Evolutionary conservation across 2,888 invertebrate genomes (phyloP).

Genomic region (Pogonocherus hispidulus): DNA sequence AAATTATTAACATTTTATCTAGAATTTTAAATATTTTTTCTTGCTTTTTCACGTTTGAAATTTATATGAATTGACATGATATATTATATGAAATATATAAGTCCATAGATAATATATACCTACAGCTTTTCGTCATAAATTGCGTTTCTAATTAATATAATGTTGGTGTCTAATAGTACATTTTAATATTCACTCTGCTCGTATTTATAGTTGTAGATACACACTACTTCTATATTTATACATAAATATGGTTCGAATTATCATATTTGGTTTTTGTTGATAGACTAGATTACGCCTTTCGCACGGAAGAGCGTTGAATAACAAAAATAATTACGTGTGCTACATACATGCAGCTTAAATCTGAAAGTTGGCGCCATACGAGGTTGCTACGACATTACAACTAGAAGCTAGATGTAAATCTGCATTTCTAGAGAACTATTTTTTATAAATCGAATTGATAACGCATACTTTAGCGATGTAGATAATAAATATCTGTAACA

Average conservation of each 20-base stretch:
- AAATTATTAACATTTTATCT: too few relatives aligned
- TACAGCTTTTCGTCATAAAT: neutral
- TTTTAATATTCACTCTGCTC: neutral
- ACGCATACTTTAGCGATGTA: too few relatives aligned
- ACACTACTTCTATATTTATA: neutral
- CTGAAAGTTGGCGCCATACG: conserved; percentile 2
- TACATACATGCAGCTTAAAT: neutral
- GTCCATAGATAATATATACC: too few relatives aligned
- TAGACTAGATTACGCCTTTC: neutral
- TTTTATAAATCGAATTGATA: too few relatives aligned
- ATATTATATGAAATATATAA: too few relatives aligned
- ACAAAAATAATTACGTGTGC: neutral
- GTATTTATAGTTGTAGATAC: conserved; percentile 2
- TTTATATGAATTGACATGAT: too few relatives aligned
- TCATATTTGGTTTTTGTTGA: conserved; percentile 1
- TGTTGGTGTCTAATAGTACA: neutral
- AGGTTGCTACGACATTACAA: neutral
- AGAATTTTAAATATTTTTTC: too few relatives aligned
- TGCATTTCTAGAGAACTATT: neutral
- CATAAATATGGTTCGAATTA: neutral
- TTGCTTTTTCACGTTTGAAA: too few relatives aligned
- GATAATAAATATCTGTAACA: too few relatives aligned
- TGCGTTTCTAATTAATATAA: neutral
- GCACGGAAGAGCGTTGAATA: neutral
- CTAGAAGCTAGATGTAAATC: neutral